Evolutionary conservation across 2,888 invertebrate species (phyloP).

Genomic region (Sycophila texana): DNA sequence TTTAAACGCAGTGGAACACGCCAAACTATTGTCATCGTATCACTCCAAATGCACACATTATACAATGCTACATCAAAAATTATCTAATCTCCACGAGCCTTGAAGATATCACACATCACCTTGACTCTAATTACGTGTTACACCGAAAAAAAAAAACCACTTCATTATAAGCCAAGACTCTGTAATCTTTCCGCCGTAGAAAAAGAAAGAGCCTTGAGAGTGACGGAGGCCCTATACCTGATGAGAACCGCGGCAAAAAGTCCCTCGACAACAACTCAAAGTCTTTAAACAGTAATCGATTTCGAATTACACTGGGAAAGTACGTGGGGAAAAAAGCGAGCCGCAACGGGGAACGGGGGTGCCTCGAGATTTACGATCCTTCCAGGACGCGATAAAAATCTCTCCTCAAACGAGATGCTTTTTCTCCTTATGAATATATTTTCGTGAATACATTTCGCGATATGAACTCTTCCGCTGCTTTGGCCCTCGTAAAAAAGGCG

Average conservation of each 20-base stretch:
- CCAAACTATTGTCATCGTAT: too few species aligned
- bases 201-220: conserved; percentile 32
- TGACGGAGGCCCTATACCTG: neutral
- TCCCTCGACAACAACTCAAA: conserved; percentile 1
- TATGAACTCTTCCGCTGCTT: neutral
- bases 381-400: conserved; percentile 43
- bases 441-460: neutral
- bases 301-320: conserved; percentile 24
- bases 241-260: neutral
- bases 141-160: neutral
- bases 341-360: neutral
- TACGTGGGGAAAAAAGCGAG: neutral
- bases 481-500: neutral
- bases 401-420: conserved; percentile 38
- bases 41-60: too few species aligned
- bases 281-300: conserved; percentile 46
- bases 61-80: too few species aligned
- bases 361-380: conserved; percentile 38
- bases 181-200: neutral
- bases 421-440: conserved; percentile 43
- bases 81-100: too few species aligned
- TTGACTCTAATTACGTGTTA: too few species aligned
- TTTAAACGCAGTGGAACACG: too few species aligned
- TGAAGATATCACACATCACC: too few species aligned
- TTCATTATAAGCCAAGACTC: neutral